phyloP scores from a whole-genome alignment of 2,113 vertebrate genomes.

The Trogon surrucura region DNA sequence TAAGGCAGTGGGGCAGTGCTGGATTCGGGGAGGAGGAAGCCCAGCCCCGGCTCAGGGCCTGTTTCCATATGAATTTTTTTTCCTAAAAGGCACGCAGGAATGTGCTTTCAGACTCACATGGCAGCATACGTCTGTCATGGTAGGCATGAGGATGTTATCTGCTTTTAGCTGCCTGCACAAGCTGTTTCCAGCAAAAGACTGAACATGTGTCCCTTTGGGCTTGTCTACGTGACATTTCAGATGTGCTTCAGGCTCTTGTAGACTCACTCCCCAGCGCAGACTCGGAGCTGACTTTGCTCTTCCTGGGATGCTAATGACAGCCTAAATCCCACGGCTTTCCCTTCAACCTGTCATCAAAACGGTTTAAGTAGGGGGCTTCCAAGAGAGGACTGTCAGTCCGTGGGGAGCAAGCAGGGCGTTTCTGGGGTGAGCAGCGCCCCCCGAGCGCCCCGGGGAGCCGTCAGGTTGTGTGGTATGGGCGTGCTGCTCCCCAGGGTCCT shows the following conservation, averaged over 20 bases:
- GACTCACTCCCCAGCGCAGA: accelerated
- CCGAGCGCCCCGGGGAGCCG: accelerated
- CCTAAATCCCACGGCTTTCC: not conserved
- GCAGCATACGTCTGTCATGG: accelerated
- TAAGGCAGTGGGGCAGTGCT: not conserved
- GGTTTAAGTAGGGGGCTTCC: not conserved
- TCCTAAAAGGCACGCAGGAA: too few relatives aligned
- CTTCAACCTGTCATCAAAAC: not conserved
- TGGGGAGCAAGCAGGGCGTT: accelerated
- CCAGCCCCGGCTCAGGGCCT: not conserved
- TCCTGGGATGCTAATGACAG: not conserved
- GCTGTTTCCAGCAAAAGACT: not conserved
- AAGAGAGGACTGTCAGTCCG: accelerated
- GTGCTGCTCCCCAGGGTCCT: not conserved
- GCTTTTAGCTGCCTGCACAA: not conserved
- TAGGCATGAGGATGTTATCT: not conserved
- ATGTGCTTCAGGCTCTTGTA: not conserved
- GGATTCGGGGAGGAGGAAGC: not conserved
- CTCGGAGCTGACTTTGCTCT: not conserved
- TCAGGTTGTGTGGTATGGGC: accelerated
- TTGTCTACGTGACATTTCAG: not conserved
- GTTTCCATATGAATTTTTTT: not conserved
- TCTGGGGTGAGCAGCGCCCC: not conserved
- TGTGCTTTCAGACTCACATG: not conserved
- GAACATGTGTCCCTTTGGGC: not conserved